Evolutionary conservation across 2,888 invertebrate genomes (phyloP).

Genomic region (Scaptomyza flava): DNA sequence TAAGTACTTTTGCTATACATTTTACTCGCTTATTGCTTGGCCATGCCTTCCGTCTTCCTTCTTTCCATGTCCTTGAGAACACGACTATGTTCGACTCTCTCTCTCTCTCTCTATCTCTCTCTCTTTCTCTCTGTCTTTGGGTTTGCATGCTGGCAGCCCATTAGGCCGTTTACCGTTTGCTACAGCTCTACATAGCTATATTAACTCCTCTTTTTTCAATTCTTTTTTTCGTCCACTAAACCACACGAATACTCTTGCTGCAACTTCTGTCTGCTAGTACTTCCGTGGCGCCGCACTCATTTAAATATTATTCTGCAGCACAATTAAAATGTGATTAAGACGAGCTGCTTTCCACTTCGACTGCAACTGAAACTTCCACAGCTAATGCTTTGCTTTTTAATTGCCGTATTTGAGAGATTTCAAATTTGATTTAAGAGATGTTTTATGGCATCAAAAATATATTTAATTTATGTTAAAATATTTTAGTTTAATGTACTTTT

Average conservation of each 20-base stretch:
- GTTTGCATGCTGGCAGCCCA: slow-evolving; percentile 73
- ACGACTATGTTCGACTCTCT: background rate
- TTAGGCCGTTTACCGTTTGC: slow-evolving; percentile 41
- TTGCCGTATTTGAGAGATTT: slow-evolving; percentile 29
- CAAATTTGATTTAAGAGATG: no score
- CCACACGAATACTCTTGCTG: slow-evolving; percentile 1
- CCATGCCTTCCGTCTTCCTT: slow-evolving; percentile 22
- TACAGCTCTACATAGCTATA: slow-evolving; percentile 19
- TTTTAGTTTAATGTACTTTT: no score
- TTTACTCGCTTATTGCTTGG: slow-evolving; percentile 18
- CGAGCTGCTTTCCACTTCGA: slow-evolving; percentile 12
- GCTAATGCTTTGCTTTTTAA: slow-evolving; percentile 28
- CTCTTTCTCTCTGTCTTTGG: no score
- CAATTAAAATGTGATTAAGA: slow-evolving; percentile 73
- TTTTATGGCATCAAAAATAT: no score
- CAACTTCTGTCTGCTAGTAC: slow-evolving; percentile 33
- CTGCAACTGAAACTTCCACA: slow-evolving; percentile 49
- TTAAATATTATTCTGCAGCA: slow-evolving; percentile 71
- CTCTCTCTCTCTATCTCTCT: no score
- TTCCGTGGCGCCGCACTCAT: slow-evolving; percentile 65
- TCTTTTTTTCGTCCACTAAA: slow-evolving; percentile 4
- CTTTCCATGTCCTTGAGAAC: slow-evolving; percentile 46
- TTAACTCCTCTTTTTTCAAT: slow-evolving; percentile 47
- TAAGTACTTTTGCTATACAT: slow-evolving; percentile 2
- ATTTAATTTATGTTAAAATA: no score